These are phyloP conservation scores for Corynorhinus townsendii DNA, from an alignment of 2,113 vertebrate species.

Conservation along the genomic window DNA sequence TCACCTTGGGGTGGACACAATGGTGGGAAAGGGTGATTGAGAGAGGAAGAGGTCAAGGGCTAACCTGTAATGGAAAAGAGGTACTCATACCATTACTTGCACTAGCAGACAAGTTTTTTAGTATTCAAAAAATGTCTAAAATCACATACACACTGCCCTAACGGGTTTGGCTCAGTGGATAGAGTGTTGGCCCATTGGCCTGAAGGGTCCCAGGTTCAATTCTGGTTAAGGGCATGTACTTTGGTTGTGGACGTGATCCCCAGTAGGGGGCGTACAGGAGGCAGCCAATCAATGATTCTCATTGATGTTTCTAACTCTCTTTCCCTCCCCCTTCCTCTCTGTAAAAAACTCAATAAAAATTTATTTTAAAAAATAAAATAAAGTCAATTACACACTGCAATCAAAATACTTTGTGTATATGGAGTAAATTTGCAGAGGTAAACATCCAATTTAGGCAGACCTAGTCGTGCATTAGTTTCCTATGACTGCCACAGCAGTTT, in stretches of 20 bases:
- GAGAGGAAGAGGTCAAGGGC: background rate
- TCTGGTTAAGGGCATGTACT: no score
- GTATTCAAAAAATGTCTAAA: background rate
- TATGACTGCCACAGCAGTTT: accelerated
- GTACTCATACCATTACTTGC: accelerated
- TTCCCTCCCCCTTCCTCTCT: no score
- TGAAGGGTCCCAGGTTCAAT: no score
- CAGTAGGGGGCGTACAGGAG: no score
- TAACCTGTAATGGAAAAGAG: background rate
- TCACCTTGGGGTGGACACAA: background rate
- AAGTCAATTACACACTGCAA: no score
- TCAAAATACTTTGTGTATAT: accelerated
- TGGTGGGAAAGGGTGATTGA: accelerated
- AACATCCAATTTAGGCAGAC: background rate
- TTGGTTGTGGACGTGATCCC: no score
- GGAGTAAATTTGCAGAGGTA: background rate
- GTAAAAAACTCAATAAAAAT: no score
- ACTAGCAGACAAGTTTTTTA: background rate
- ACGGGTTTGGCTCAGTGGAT: no score
- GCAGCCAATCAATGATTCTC: no score
- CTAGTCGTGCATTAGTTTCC: background rate
- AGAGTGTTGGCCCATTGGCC: no score
- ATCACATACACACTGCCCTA: background rate
- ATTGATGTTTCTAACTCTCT: no score
- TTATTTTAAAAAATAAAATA: no score